Evolutionary conservation across 2,888 invertebrate species (phyloP).

Genomic region (Cylindroiulus punctatus): DNA sequence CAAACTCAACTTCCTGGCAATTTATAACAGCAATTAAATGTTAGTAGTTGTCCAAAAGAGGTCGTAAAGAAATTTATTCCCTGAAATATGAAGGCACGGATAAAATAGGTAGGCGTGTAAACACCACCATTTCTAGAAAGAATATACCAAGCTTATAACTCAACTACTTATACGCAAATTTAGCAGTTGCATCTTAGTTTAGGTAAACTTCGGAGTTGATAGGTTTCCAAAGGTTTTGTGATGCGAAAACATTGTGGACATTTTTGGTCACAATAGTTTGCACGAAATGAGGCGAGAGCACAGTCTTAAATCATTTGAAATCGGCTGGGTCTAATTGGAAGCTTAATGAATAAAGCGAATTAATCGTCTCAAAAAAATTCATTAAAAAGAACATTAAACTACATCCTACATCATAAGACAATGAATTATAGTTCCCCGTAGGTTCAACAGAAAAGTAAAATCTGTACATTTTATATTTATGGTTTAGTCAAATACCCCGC

Average conservation of each 20-base stretch:
- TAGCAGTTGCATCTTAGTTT: too few relatives aligned
- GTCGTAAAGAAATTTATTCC: background rate
- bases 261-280: background rate
- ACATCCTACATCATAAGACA: background rate
- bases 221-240: too few relatives aligned
- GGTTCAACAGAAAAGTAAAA: background rate
- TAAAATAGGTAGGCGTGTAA: background rate
- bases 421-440: conserved; percentile 35
- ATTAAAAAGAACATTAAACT: conserved; percentile 38
- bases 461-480: conserved; percentile 31
- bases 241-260: background rate
- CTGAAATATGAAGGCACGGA: background rate
- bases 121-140: background rate
- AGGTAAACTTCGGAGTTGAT: too few relatives aligned
- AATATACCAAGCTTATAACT: too few relatives aligned
- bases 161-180: too few relatives aligned
- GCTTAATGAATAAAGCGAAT: conserved; percentile 40
- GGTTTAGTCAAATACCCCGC: conserved; percentile 5
- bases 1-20: conserved; percentile 4
- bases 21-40: conserved; percentile 40
- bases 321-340: conserved; percentile 15
- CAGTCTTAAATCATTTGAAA: conserved; percentile 13
- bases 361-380: conserved; percentile 19
- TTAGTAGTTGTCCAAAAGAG: background rate
- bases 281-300: background rate